phyloP scores from a whole-genome alignment of 2,113 vertebrate species.

The Calyptomena viridis region DNA sequence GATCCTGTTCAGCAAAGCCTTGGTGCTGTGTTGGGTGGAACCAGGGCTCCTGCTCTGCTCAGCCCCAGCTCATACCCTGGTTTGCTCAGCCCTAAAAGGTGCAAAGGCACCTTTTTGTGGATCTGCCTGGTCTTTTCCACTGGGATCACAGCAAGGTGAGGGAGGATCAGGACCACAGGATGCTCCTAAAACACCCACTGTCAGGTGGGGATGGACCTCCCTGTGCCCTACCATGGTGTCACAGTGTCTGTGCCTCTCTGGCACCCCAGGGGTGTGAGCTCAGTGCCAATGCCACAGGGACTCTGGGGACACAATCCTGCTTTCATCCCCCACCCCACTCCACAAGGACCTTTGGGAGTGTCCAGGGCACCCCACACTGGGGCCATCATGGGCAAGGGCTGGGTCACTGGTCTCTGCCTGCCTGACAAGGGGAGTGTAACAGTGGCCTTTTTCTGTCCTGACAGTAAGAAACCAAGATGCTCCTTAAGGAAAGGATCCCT shows the following conservation, averaged over 20 bases:
- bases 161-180: not conserved
- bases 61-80: rapidly evolving
- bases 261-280: rapidly evolving
- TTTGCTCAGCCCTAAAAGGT: not conserved
- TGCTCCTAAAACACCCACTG: not conserved
- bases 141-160: not conserved
- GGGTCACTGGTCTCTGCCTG: not conserved
- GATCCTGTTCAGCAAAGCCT: not conserved
- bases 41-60: not conserved
- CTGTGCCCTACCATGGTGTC: rapidly evolving
- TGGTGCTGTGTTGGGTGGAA: not conserved
- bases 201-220: not conserved
- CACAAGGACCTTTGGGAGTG: not conserved
- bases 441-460: not conserved
- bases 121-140: not conserved
- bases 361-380: not conserved
- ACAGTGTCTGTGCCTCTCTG: rapidly evolving
- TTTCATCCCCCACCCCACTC: not conserved
- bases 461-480: not conserved
- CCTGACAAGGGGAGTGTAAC: not conserved
- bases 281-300: not conserved
- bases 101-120: not conserved
- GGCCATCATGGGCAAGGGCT: not conserved
- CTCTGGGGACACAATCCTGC: not conserved
- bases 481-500: not conserved